Evolutionary conservation across 2,797 vertebrate species (phyloP).

Genomic region (Gambelia wislizenii): DNA sequence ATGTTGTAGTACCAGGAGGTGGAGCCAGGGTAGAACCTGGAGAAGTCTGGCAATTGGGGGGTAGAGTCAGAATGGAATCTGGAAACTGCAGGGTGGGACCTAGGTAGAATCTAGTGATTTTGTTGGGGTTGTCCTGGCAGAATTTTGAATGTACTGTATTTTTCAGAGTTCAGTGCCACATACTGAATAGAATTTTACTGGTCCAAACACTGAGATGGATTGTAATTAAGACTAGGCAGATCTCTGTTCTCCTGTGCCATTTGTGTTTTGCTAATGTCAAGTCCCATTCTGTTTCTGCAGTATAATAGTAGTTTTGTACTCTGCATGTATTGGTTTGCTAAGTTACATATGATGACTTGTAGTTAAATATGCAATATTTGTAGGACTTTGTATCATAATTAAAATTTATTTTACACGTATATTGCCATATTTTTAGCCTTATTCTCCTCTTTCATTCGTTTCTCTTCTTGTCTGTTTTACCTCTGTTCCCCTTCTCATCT

Average conservation of each 20-base stretch:
- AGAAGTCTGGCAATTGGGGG: not conserved
- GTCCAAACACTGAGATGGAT: not conserved
- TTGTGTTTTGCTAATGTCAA: not conserved
- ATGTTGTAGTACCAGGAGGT: too few relatives aligned
- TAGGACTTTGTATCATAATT: not conserved
- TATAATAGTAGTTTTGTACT: too few relatives aligned
- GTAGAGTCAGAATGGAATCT: not conserved
- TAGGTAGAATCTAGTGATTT: not conserved
- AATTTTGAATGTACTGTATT: not conserved
- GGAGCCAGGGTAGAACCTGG: not conserved
- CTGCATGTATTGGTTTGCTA: not conserved
- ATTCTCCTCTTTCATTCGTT: not conserved
- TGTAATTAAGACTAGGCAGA: not conserved
- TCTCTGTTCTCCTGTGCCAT: not conserved
- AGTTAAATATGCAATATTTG: not conserved
- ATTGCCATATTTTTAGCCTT: not conserved
- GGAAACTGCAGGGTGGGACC: too few relatives aligned
- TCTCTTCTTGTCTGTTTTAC: not conserved
- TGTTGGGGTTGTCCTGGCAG: too few relatives aligned
- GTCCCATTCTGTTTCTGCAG: not conserved
- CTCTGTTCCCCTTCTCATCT: not conserved
- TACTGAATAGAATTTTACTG: not conserved
- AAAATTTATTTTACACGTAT: not conserved
- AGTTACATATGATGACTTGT: not conserved
- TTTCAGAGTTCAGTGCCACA: not conserved